phyloP scores from a whole-genome alignment of 2,113 vertebrate species.

The Peromyscus leucopus region DNA sequence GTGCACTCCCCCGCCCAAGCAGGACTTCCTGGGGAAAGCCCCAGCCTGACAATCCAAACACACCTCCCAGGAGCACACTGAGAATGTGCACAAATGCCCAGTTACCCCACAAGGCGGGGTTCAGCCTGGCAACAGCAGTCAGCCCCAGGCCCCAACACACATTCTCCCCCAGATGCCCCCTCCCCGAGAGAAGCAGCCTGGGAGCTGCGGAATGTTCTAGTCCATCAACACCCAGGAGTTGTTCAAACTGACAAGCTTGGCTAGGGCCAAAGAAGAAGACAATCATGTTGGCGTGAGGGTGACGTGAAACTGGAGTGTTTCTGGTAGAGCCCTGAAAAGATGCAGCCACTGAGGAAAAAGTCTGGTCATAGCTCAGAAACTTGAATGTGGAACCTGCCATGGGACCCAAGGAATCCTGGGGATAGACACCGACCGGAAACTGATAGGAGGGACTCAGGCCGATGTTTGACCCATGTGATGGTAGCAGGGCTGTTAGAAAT shows the following conservation, averaged over 20 bases:
- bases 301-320: fast-evolving
- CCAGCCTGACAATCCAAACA: not conserved
- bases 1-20: not conserved
- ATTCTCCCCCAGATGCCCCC: not conserved
- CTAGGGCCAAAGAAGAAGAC: not conserved
- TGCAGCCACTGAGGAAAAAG: not conserved
- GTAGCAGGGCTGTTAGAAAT: fast-evolving
- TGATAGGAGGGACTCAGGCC: not conserved
- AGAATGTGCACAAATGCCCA: not conserved
- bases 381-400: not conserved
- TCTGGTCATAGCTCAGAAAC: not conserved
- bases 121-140: not conserved
- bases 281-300: too few species aligned
- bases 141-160: not conserved
- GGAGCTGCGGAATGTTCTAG: not conserved
- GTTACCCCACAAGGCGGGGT: not conserved
- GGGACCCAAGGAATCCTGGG: not conserved
- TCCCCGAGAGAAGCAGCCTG: not conserved
- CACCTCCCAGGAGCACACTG: not conserved
- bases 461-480: fast-evolving
- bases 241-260: not conserved
- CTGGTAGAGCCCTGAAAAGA: not conserved
- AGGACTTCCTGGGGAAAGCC: conserved; percentile 1
- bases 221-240: not conserved
- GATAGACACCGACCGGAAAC: not conserved